These are phyloP conservation scores for Chanos chanos DNA, from an alignment of 2,797 vertebrate genomes.

Conservation along the genomic window DNA sequence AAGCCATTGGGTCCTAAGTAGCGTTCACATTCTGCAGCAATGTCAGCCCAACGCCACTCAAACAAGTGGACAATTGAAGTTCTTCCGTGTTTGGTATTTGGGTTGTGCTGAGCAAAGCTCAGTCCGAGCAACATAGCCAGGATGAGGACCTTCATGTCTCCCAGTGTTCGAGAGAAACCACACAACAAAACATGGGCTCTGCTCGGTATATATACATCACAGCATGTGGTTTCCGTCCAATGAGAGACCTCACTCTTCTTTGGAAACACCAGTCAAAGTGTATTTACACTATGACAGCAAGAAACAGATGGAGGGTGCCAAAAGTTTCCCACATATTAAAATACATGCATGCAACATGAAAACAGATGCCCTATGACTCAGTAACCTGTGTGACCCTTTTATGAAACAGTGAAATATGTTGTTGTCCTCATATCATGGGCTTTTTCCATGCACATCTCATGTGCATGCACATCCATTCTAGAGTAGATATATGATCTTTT, in stretches of 20 bases:
- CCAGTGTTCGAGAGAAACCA: too few relatives aligned
- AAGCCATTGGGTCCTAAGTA: constrained; percentile 84
- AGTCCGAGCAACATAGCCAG: constrained; percentile 64
- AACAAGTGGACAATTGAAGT: constrained; percentile 89
- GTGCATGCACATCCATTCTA: too few relatives aligned
- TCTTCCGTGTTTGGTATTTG: constrained; percentile 64
- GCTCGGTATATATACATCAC: constrained; percentile 46
- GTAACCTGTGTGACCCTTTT: too few relatives aligned
- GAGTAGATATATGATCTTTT: too few relatives aligned
- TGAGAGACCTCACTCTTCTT: constrained; percentile 28
- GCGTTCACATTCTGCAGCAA: constrained; percentile 86
- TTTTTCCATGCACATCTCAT: too few relatives aligned
- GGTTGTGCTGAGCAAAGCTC: constrained; percentile 73
- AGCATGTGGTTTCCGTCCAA: constrained; percentile 31
- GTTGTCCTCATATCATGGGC: neutral
- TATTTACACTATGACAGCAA: neutral
- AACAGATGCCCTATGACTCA: neutral
- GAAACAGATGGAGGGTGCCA: neutral
- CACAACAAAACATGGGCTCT: too few relatives aligned
- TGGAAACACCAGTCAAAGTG: neutral
- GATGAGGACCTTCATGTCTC: constrained; percentile 75
- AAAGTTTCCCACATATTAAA: neutral
- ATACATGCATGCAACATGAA: neutral
- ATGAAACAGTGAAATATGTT: too few relatives aligned
- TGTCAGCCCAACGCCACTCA: constrained; percentile 90